Evolutionary conservation across 2,797 vertebrate genomes (phyloP).

Genomic region (Myripristis jacobus): DNA sequence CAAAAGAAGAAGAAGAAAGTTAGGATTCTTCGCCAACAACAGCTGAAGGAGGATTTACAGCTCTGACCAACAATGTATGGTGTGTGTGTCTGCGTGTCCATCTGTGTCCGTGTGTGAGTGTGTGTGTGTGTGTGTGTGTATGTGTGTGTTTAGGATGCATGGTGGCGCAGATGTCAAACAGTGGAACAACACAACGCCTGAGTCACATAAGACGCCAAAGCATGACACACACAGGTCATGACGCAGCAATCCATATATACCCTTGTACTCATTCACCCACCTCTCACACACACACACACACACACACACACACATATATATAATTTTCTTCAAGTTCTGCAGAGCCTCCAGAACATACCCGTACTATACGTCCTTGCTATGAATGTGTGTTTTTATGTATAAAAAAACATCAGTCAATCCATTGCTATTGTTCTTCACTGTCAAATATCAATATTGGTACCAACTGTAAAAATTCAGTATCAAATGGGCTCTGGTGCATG

Average conservation of each 20-base stretch:
- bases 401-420: too few relatives aligned
- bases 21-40: constrained; percentile 2
- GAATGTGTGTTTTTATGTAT: too few relatives aligned
- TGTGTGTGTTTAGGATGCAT: not conserved
- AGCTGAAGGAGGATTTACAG: constrained; percentile 32
- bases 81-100: constrained; percentile 3
- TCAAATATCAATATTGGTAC: too few relatives aligned
- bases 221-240: constrained; percentile 31
- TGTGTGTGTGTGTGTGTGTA: not conserved
- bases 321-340: too few relatives aligned
- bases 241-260: too few relatives aligned
- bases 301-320: too few relatives aligned
- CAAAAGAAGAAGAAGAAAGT: not conserved
- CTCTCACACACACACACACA: not conserved
- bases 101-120: constrained; percentile 21
- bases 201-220: constrained; percentile 43
- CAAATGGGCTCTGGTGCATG: too few relatives aligned
- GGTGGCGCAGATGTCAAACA: constrained; percentile 35
- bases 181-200: constrained; percentile 38
- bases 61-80: constrained; percentile 11
- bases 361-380: too few relatives aligned
- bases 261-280: not conserved
- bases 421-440: too few relatives aligned
- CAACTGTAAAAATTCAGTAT: too few relatives aligned
- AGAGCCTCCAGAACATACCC: too few relatives aligned